phyloP scores from a whole-genome alignment of 1,140 invertebrate genomes.

The Aphidius gifuensis region DNA sequence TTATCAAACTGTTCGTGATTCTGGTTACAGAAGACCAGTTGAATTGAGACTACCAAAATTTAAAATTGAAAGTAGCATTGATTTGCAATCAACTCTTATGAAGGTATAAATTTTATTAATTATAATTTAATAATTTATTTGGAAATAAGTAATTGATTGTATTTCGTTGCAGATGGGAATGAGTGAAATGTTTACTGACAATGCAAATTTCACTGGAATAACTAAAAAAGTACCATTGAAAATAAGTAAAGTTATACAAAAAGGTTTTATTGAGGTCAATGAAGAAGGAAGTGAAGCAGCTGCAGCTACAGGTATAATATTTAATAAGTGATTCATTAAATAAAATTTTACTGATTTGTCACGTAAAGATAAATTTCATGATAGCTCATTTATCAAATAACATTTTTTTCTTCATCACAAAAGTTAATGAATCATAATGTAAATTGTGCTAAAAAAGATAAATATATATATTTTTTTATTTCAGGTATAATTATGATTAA shows the following conservation, averaged over 20 bases:
- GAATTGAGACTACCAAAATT: constrained; percentile 67
- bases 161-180: constrained; percentile 51
- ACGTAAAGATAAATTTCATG: constrained; percentile 1
- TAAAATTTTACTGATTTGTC: background rate
- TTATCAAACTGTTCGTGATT: constrained; percentile 45
- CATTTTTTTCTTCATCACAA: background rate
- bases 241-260: constrained; percentile 59
- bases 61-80: constrained; percentile 63
- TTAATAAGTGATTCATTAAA: background rate
- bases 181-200: constrained; percentile 50
- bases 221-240: constrained; percentile 39
- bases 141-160: background rate
- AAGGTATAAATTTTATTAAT: constrained; percentile 49
- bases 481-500: too few relatives aligned
- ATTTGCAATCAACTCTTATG: constrained; percentile 58
- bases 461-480: too few relatives aligned
- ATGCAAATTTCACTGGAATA: constrained; percentile 60
- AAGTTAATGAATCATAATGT: background rate
- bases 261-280: constrained; percentile 62
- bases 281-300: constrained; percentile 65
- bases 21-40: constrained; percentile 43
- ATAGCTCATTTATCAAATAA: background rate
- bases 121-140: background rate
- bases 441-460: background rate
- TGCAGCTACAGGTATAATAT: constrained; percentile 49